Percentiles rank a stretch among this genome's conserved stretches.
Conservation (phyloP, 2,797 vertebrate genomes). For the Typhlichthys subterraneus region DNA sequence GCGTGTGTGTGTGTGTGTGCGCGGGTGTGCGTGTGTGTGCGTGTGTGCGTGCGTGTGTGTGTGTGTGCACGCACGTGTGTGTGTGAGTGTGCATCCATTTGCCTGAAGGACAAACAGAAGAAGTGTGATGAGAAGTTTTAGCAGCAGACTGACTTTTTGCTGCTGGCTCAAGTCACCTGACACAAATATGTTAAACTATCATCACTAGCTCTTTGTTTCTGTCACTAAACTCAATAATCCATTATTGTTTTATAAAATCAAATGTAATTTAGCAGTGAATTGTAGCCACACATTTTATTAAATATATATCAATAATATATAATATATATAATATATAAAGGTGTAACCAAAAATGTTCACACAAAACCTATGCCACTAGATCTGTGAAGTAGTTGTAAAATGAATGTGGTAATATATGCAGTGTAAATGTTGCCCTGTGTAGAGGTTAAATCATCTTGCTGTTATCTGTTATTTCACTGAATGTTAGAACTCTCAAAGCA, state of each 20-base stretch:
- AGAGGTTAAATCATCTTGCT: too few relatives aligned
- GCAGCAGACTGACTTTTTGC: conserved; percentile 20
- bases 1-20: not conserved
- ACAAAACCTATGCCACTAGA: too few relatives aligned
- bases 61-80: not conserved
- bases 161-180: conserved; percentile 4
- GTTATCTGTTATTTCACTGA: too few relatives aligned
- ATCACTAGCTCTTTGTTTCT: conserved; percentile 5
- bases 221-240: not conserved
- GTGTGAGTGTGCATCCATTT: not conserved
- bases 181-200: conserved; percentile 10
- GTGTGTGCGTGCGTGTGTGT: not conserved
- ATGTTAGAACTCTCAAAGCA: too few relatives aligned
- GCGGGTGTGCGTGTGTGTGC: not conserved
- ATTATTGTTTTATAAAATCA: conserved; percentile 13
- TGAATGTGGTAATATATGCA: too few relatives aligned
- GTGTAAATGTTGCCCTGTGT: too few relatives aligned
- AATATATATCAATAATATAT: too few relatives aligned
- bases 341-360: too few relatives aligned
- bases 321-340: too few relatives aligned
- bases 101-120: conserved; percentile 4
- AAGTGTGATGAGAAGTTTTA: conserved; percentile 7
- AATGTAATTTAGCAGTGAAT: conserved; percentile 12
- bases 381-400: too few relatives aligned
- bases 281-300: not conserved